Evolutionary conservation across 2,797 vertebrate genomes (phyloP), one percentile per base, ranked within the genome.

Genomic region (Aplochiton taeniatus): DNA sequence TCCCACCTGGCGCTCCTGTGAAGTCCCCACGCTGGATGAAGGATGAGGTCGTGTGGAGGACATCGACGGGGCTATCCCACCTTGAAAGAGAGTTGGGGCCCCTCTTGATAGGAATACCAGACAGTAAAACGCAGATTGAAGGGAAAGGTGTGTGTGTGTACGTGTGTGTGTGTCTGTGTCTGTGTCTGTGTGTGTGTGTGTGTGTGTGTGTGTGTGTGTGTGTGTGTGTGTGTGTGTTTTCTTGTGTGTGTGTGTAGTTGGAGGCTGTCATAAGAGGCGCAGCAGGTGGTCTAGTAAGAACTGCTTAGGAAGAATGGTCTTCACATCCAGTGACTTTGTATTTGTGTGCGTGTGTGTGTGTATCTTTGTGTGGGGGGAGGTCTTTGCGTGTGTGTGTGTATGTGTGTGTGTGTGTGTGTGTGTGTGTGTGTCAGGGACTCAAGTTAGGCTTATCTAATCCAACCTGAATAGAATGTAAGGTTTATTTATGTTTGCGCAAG

Each of bases 161-260:
- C 16, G 63, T 73, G 53, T 18, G 19, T 49, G 19, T 11, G 53
- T 41, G 53, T 55, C 9, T 18, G n/a, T 55, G n/a, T 18, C 4
- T 31, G 31, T 31, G 31, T 31, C 3, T 31, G 31, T 31, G 31
- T 31, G 31, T 31, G 31, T 31, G 31, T 31, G 31, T 31, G 31
- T 31, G 31, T 31, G 31, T 31, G 31, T 31, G 31, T 31, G 31
- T 31, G 31, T 31, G 31, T 31, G 31, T 31, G 31, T 31, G 31
- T 41, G 9, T 77, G 64, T 62, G 66, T 55, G 71, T 68, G 73
- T 78, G 78, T 78, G n/a, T n/a, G n/a, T n/a, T n/a, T n/a, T 61
- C 64, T 18, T 41, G 9, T 77, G 64, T 62, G 66, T 55, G 71
- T 68, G 73, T 78, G 78, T 78, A 79, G 79, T 81, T 63, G 52